Conservation (phyloP, 2,888 invertebrate species). For the Troilus luridus region DNA sequence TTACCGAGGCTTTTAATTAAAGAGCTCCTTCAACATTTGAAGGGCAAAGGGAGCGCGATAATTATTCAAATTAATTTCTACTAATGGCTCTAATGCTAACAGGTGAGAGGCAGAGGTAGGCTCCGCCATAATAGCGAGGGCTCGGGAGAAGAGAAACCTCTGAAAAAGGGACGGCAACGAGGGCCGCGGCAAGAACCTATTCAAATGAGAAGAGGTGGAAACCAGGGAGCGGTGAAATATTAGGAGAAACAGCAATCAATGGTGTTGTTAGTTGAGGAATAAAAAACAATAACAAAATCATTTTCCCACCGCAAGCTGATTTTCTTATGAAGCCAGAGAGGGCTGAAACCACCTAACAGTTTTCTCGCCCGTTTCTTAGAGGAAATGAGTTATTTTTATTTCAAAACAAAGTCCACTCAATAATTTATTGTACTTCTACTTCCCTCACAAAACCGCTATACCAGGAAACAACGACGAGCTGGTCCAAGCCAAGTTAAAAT, state of each 20-base stretch:
- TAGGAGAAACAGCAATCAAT: not conserved
- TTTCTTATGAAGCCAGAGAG: not conserved
- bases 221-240: not conserved
- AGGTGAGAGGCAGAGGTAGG: not conserved
- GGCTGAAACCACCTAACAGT: too few relatives aligned
- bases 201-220: not conserved
- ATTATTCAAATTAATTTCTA: constrained; percentile 46
- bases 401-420: not conserved
- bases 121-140: not conserved
- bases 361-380: too few relatives aligned
- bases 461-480: too few relatives aligned
- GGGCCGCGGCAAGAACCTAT: not conserved
- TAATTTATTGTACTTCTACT: too few relatives aligned
- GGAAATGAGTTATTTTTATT: too few relatives aligned
- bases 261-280: not conserved
- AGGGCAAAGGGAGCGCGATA: constrained; percentile 31
- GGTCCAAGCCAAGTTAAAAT: too few relatives aligned
- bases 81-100: constrained; percentile 32
- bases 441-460: too few relatives aligned
- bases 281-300: too few relatives aligned
- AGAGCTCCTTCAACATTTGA: constrained; percentile 31
- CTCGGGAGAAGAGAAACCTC: not conserved
- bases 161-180: not conserved
- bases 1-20: constrained; percentile 32
- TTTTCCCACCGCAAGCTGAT: not conserved